These are phyloP conservation scores for Chalcosyrphus nemorum DNA, from an alignment of 2,888 invertebrate genomes.

Conservation along the genomic window DNA sequence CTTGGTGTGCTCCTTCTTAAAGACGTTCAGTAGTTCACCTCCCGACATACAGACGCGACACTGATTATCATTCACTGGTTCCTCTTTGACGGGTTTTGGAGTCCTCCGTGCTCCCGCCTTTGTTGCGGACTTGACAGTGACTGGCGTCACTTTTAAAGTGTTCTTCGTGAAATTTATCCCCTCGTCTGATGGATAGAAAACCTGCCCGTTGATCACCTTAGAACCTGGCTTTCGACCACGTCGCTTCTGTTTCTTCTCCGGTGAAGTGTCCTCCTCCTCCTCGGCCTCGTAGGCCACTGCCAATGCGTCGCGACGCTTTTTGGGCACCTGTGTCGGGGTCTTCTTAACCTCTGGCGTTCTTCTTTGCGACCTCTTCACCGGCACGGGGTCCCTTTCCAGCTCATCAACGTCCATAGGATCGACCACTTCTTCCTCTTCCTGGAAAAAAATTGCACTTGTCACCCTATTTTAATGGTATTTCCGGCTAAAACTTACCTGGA, in stretches of 20 bases:
- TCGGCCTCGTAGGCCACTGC: slow-evolving; percentile 38
- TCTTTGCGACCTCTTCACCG: neutral
- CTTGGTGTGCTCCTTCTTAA: slow-evolving; percentile 77
- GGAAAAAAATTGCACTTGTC: neutral
- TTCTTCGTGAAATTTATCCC: slow-evolving; percentile 3
- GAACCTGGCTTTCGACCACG: slow-evolving; percentile 63
- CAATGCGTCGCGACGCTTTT: slow-evolving; percentile 69
- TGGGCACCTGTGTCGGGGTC: slow-evolving; percentile 69
- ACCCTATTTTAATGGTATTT: neutral
- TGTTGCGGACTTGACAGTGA: too few species aligned
- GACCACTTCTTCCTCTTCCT: slow-evolving; percentile 64
- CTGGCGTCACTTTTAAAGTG: neutral
- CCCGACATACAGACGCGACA: slow-evolving; percentile 80
- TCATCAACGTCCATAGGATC: slow-evolving; percentile 56
- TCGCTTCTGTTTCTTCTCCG: slow-evolving; percentile 33
- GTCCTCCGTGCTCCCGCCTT: too few species aligned
- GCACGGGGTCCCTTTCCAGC: neutral
- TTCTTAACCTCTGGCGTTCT: neutral
- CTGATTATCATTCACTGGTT: slow-evolving; percentile 78
- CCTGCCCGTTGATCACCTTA: slow-evolving; percentile 60
- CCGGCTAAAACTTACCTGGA: slow-evolving; percentile 48
- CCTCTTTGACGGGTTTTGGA: slow-evolving; percentile 51
- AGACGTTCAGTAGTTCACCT: slow-evolving; percentile 78
- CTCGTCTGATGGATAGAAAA: slow-evolving; percentile 44
- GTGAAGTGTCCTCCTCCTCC: slow-evolving; percentile 28